These are phyloP conservation scores for Cydia strobilella DNA, from an alignment of 1,140 invertebrate species.

Conservation along the genomic window DNA sequence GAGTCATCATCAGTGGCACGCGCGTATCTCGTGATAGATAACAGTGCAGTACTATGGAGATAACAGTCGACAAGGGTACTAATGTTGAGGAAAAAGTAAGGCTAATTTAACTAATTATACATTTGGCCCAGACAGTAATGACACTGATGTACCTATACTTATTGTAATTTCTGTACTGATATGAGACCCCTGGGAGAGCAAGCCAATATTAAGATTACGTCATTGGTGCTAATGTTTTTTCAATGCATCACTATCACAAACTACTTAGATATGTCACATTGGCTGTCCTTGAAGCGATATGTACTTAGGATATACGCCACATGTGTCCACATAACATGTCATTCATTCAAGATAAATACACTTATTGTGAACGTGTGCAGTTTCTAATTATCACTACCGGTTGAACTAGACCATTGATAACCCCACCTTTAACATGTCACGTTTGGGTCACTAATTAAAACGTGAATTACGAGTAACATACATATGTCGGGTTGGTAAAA, in stretches of 20 bases:
- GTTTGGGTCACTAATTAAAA: not conserved
- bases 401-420: not conserved
- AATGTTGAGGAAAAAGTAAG: not conserved
- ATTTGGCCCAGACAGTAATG: not conserved
- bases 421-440: not conserved
- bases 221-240: too few species aligned
- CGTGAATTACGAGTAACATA: not conserved
- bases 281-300: not conserved
- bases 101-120: not conserved
- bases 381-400: constrained; percentile 2
- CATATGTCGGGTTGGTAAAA: too few species aligned
- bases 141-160: not conserved
- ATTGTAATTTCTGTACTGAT: too few species aligned
- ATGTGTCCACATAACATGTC: not conserved
- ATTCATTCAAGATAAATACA: not conserved
- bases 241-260: too few species aligned
- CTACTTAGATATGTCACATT: not conserved
- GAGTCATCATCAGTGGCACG: not conserved
- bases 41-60: not conserved
- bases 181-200: too few species aligned
- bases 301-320: not conserved
- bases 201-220: too few species aligned
- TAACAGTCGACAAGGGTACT: not conserved
- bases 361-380: not conserved
- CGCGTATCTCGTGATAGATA: constrained; percentile 17